Evolutionary conservation across 1,140 invertebrate genomes (phyloP), one percentile per base, ranked within the genome.

Genomic region (Drosophila pachea): DNA sequence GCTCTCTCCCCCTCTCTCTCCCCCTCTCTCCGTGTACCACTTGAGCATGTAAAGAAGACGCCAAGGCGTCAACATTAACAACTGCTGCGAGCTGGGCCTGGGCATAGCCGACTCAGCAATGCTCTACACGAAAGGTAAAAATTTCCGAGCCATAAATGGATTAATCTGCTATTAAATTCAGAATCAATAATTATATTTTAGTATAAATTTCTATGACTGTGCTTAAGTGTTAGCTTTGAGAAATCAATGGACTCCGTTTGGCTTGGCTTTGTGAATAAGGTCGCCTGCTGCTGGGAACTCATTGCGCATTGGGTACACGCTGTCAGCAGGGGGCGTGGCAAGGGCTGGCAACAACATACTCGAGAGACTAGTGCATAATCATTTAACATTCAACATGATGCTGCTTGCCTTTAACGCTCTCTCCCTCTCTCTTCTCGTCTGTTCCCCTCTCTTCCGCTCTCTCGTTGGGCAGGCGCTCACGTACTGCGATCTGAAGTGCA

Each of bases 401-500:
- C 50, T 60, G 45, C 63, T 45, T 60, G 32, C 33, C 9, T 66
- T 49, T 68, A 22, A 22, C 22, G 22, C 22, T 22, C 22, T 22
- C 22, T 22, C 22, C 22, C 22, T 3, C 22, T 22, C 22, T 22
- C 22, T 22, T 22, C 3, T 3, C 22, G 1, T 22, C 22, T 22
- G 1, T 22, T n/a, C 3, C 22, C 22, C 22, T 22, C 22, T 22
- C 22, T 22, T n/a, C n/a, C 22, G 22, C 22, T 22, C 22, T 22
- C 22, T 2, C 22, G 22, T 3, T 22, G 87, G 81, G 12, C 89
- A 93, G 90, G 97, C 97, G 16, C 91, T 98, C 29, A 98, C 97
- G 22, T 98, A 98, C 90, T 98, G 97, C 90, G 97, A 98, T 91
- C 91, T 99, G 31, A 98, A 98, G 89, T 97, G 96, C 89, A 95